Base-by-base conservation (phyloP, 2,113 vertebrate species). In the Melozone crissalis region DNA sequence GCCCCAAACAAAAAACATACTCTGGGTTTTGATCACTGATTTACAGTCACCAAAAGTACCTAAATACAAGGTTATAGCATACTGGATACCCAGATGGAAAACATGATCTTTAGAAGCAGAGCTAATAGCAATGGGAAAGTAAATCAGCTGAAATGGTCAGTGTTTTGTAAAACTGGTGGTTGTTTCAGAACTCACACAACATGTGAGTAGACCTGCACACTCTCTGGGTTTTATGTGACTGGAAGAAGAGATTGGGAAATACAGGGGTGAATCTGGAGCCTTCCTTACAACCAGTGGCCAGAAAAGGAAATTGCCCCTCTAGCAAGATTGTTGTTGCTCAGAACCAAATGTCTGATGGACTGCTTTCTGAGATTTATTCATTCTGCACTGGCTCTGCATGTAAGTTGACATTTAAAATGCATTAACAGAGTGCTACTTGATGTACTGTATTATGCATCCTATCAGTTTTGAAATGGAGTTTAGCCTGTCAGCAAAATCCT, bases 391-490 rank as follows among this genome's bases (percentile, higher is more conserved):
- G 55, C 27, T 31, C 55, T 87, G 75, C 39, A 37, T 80, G 67
- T 66, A 74, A 93, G 33, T 41, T 94, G 75, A 85, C 79, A 88
- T 93, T 85, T 92, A 86, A 94, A 96, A 94, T 93, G 76, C 79
- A 93, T 93, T 92, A 91, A 74, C 61, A 80, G 61, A 67, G 72
- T 54, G 54, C 43, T 92, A 92, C 46, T 87, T 93, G 85, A 84
- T 84, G 85, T 93, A 75, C 72, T 92, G 61, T 82, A 65, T 89
- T 94, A 92, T 79, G 76, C 85, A 92, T 61, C 49, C 52, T 89
- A 88, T 92, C 88, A 57, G 83, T 89, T 96, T 75, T 93, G 73
- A 96, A 90, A 96, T 72, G 41, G 47, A 96, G 23, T 88, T 94
- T 68, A 90, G 23, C 44, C 49, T 93, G 85, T 89, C 85, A 94